These are phyloP conservation scores for Lagodon rhomboides DNA, from an alignment of 2,797 vertebrate genomes.

Conservation along the genomic window DNA sequence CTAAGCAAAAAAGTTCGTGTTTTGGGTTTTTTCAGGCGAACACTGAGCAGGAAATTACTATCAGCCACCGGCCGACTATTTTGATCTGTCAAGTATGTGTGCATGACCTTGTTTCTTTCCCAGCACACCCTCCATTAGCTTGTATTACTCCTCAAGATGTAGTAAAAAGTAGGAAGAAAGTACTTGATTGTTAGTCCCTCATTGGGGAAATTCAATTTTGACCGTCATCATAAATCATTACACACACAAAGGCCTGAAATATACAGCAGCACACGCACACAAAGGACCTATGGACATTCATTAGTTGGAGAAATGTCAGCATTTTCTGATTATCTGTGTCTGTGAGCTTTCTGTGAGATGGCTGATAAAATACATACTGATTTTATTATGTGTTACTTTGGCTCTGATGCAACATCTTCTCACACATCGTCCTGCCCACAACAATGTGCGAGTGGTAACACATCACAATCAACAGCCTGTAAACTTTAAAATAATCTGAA, in stretches of 20 bases:
- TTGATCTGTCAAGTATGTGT: constrained; percentile 20
- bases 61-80: neutral
- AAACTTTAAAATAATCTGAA: too few relatives aligned
- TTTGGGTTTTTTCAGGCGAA: neutral
- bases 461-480: too few relatives aligned
- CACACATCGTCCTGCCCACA: too few relatives aligned
- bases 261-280: neutral
- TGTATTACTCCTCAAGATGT: neutral
- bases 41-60: neutral
- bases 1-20: neutral
- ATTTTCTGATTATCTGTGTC: too few relatives aligned
- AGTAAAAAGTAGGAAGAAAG: neutral
- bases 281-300: neutral
- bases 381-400: too few relatives aligned
- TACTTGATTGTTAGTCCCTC: neutral
- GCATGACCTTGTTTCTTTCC: neutral
- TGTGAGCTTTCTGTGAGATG: too few relatives aligned
- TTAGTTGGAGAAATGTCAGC: too few relatives aligned
- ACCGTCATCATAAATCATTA: neutral
- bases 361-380: too few relatives aligned
- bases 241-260: neutral
- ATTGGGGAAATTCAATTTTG: neutral
- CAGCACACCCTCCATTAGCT: neutral
- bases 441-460: too few relatives aligned
- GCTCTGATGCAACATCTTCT: too few relatives aligned